Conservation (phyloP, 2,797 vertebrate genomes). For the Sebastes alutus region DNA sequence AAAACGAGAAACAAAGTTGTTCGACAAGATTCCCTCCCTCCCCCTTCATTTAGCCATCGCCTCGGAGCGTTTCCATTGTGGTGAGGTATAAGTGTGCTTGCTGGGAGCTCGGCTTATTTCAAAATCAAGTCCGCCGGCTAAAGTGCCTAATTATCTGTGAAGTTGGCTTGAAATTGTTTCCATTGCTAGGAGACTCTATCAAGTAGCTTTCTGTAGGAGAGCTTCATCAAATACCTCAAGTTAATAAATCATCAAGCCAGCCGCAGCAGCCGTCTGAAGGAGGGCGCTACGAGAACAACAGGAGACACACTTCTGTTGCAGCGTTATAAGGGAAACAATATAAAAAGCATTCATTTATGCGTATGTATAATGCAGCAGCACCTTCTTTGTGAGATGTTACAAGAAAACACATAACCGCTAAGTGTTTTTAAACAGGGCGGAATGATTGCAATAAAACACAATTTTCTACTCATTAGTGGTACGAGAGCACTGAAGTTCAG, state of each 20-base stretch:
- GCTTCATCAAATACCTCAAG: constrained; percentile 72
- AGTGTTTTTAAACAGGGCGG: not conserved
- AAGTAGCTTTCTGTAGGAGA: constrained; percentile 68
- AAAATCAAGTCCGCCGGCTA: constrained; percentile 72
- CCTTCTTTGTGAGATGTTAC: not conserved
- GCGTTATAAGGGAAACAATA: not conserved
- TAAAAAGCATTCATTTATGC: constrained; percentile 1
- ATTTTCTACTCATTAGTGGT: constrained; percentile 1
- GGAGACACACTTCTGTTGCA: not conserved
- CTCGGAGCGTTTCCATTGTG: constrained; percentile 20
- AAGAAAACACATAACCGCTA: not conserved
- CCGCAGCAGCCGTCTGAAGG: constrained; percentile 32
- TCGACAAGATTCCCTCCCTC: not conserved
- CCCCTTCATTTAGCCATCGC: not conserved
- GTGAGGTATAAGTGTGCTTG: constrained; percentile 36
- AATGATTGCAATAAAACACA: not conserved
- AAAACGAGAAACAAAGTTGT: constrained; percentile 25
- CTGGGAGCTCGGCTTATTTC: constrained; percentile 59
- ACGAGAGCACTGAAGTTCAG: not conserved
- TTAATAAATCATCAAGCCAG: constrained; percentile 79
- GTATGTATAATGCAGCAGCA: constrained; percentile 1
- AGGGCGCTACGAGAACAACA: constrained; percentile 5
- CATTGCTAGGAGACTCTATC: constrained; percentile 70
- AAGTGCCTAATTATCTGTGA: constrained; percentile 82
- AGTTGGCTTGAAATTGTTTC: constrained; percentile 80